Evolutionary conservation across 35 echinoderm and acorn worm genomes (phyloP).

Genomic region (Holothuria glaberrima): DNA sequence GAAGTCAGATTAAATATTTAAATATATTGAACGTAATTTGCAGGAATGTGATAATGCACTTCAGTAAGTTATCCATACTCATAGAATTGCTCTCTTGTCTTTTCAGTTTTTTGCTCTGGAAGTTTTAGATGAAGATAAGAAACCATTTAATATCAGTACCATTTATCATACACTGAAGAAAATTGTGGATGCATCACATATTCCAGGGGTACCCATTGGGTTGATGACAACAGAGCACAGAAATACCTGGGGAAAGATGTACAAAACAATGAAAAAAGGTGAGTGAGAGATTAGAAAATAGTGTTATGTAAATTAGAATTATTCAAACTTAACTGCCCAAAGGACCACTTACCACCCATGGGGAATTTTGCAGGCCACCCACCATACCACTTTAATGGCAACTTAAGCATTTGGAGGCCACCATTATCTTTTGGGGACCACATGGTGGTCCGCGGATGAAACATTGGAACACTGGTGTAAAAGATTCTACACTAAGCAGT

Average conservation of each 20-base stretch:
- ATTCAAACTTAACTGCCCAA: too few relatives aligned
- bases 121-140: slow-evolving; percentile 62
- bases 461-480: too few relatives aligned
- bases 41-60: neutral
- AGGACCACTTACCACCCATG: too few relatives aligned
- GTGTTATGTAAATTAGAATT: too few relatives aligned
- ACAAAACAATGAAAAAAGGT: slow-evolving; percentile 91
- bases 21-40: too few relatives aligned
- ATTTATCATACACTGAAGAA: slow-evolving; percentile 74
- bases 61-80: neutral
- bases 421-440: too few relatives aligned
- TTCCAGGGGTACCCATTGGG: slow-evolving; percentile 65
- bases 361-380: too few relatives aligned
- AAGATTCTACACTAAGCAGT: too few relatives aligned
- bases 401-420: too few relatives aligned
- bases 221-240: slow-evolving; percentile 87
- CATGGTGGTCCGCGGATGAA: too few relatives aligned
- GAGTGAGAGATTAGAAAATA: neutral
- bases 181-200: slow-evolving; percentile 61
- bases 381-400: too few relatives aligned
- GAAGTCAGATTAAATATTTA: too few relatives aligned
- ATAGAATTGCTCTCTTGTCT: neutral
- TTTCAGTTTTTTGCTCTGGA: slow-evolving; percentile 81
- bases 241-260: slow-evolving; percentile 90
- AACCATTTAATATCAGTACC: slow-evolving; percentile 68